These are phyloP conservation scores for Disparrhopalites patrizii DNA, from an alignment of 2,888 invertebrate genomes.

Conservation along the genomic window DNA sequence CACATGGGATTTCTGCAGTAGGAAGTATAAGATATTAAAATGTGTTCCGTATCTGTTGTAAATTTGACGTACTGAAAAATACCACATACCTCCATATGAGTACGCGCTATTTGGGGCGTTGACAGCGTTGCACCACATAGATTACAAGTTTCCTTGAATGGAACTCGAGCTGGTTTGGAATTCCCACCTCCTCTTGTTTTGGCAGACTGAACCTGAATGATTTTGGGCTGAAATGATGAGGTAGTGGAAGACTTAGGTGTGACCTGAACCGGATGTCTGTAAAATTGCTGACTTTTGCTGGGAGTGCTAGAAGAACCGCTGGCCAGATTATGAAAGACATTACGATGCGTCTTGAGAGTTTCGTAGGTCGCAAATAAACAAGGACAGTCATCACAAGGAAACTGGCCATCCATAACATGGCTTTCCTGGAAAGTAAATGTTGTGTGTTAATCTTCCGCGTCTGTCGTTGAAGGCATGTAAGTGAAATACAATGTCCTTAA, in stretches of 20 bases:
- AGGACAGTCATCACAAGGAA: constrained; percentile 15
- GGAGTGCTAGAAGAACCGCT: neutral
- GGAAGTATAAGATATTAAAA: neutral
- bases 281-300: neutral
- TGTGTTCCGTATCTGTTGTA: neutral
- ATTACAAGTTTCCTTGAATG: neutral
- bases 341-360: constrained; percentile 13
- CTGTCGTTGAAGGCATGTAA: too few species aligned
- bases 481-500: neutral
- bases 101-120: neutral
- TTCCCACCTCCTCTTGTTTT: neutral
- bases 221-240: neutral
- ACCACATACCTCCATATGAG: constrained; percentile 8
- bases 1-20: constrained; percentile 15
- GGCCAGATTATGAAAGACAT: constrained; percentile 4
- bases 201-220: neutral
- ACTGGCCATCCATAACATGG: constrained; percentile 15
- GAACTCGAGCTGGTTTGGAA: neutral
- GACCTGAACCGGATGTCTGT: too few species aligned
- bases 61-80: neutral
- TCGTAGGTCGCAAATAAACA: constrained; percentile 14
- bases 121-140: neutral
- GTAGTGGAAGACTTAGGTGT: neutral
- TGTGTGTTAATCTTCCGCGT: too few species aligned
- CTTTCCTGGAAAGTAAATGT: constrained; percentile 4